Conservation (phyloP, 2,797 vertebrate genomes). For the Rhinoraja longicauda region DNA sequence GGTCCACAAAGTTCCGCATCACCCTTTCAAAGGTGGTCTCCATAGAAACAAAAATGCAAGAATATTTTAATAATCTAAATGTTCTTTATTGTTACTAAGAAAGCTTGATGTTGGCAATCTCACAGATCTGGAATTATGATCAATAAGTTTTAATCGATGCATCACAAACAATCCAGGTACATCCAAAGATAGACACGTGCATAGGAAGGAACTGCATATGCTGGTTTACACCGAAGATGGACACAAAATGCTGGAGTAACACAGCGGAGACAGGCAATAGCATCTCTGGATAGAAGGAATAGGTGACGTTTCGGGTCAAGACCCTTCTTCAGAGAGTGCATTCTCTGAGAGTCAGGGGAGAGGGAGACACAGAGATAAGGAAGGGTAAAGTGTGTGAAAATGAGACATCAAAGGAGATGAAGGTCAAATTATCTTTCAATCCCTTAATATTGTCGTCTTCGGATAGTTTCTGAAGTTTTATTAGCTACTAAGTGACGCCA, state of each 20-base stretch:
- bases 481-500: not conserved
- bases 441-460: not conserved
- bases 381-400: too few relatives aligned
- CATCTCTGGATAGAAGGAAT: too few relatives aligned
- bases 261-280: too few relatives aligned
- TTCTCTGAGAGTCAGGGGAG: too few relatives aligned
- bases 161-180: not conserved
- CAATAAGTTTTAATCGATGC: not conserved
- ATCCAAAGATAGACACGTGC: not conserved
- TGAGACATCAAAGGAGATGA: too few relatives aligned
- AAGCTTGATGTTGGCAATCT: not conserved
- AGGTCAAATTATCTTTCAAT: not conserved
- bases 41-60: conserved; percentile 4
- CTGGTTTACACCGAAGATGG: too few relatives aligned
- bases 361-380: too few relatives aligned
- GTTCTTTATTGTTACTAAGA: not conserved
- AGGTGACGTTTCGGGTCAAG: too few relatives aligned
- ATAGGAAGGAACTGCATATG: too few relatives aligned
- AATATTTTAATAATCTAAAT: not conserved
- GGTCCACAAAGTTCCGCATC: not conserved
- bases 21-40: not conserved
- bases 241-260: too few relatives aligned
- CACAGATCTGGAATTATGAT: not conserved
- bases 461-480: not conserved
- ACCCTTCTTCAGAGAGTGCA: too few relatives aligned